Base-by-base conservation (phyloP, 2,888 invertebrate species). In the Pheosia tremula region DNA sequence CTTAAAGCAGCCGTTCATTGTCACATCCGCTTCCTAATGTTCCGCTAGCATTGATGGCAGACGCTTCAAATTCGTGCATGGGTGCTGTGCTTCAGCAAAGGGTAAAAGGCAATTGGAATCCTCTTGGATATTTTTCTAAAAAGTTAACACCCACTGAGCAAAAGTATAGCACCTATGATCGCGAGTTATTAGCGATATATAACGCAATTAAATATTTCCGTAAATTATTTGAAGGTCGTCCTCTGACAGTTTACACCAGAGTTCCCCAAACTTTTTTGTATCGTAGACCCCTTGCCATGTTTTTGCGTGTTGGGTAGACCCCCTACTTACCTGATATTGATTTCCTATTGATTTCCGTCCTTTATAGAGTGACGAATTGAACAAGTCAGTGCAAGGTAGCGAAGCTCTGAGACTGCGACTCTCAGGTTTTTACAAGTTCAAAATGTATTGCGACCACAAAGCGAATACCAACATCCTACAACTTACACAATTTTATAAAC, bases 161-260 rank as follows among this genome's bases (percentile, higher is more conserved):
- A 24, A 50, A 24, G 24, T 50, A 50, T 24, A 13, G 13, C 9
- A 50, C 50, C 13, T 50, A 50, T 50, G 50, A 50, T 24, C 50
- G 50, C 8, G 50, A 50, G 9, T 24, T 50, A 13, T 50, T 50
- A 13, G 50, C 50, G 5, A 50, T 24, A 13, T 50, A 13, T 24
- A 50, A 13, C 5, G n/a, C 50, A 13, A 50, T 50, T 13, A 50
- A 50, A 50, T 50, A 50, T 9, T 50, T 50, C 8, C n/a, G 50
- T 7, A 50, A 13, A 50, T 24, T 50, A 6, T 50, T 50, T 50
- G 50, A 50, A 50, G 50, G 24, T 50, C 50, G 9, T 13, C 24
- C 50, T 50, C 50, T 50, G 50, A 50, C 24, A 50, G 50, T 50
- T 5, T 50, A 13, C 50, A n/a, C n/a, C n/a, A n/a, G n/a, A n/a